Evolutionary conservation across 1,140 invertebrate genomes (phyloP).

Genomic region (Drosophila eugracilis): DNA sequence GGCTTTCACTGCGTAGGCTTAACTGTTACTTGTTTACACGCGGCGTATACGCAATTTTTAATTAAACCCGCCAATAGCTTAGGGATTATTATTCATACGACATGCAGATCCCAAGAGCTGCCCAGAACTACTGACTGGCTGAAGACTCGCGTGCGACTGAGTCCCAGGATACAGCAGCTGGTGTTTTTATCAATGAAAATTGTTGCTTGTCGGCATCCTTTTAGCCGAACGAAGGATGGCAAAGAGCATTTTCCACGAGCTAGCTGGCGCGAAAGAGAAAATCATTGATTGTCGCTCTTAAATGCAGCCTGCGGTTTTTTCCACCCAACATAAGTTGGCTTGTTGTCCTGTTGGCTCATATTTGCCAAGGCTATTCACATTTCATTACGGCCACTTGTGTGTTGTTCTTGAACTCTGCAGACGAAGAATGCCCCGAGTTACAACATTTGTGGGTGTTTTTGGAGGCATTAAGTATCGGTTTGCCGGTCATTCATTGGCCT

Average conservation of each 20-base stretch:
- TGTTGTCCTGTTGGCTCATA: constrained; percentile 11
- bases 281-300: constrained; percentile 31
- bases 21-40: constrained; percentile 19
- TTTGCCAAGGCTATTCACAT: constrained; percentile 39
- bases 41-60: constrained; percentile 50
- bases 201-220: constrained; percentile 63
- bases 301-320: constrained; percentile 17
- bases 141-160: constrained; percentile 73
- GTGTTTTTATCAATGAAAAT: constrained; percentile 80
- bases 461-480: neutral
- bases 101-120: neutral
- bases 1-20: neutral
- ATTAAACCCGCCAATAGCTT: constrained; percentile 25
- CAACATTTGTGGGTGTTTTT: neutral
- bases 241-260: constrained; percentile 18
- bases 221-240: constrained; percentile 16
- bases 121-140: constrained; percentile 39
- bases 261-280: constrained; percentile 26
- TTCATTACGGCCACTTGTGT: constrained; percentile 32
- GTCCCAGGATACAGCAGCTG: constrained; percentile 55
- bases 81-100: neutral
- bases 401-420: constrained; percentile 36
- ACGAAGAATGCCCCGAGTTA: constrained; percentile 4
- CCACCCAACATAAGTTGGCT: constrained; percentile 15
- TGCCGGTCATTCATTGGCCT: constrained; percentile 25